Percentiles rank a stretch among this genome's conserved stretches.
Evolutionary conservation across 2,797 vertebrate species (phyloP).

Genomic region (Atherinosoma microstoma): DNA sequence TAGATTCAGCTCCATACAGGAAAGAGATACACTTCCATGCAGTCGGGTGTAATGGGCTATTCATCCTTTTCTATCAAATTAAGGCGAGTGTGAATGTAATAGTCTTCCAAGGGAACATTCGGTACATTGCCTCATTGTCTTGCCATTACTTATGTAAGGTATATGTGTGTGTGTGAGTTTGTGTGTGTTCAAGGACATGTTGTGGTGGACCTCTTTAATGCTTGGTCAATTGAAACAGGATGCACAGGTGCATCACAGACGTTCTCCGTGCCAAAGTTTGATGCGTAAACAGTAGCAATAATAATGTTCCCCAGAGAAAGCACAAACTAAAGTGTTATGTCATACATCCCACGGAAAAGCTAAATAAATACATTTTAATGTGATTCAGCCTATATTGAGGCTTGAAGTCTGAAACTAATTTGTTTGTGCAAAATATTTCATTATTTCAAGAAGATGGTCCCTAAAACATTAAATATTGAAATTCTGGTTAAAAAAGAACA

Average conservation of each 20-base stretch:
- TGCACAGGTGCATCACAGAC: conserved; percentile 34
- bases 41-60: conserved; percentile 13
- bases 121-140: conserved; percentile 30
- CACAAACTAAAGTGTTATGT: conserved; percentile 33
- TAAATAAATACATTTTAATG: too few relatives aligned
- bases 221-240: conserved; percentile 62
- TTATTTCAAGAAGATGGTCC: neutral
- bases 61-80: conserved; percentile 40
- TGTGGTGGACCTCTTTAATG: conserved; percentile 40
- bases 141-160: conserved; percentile 43
- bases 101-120: conserved; percentile 50
- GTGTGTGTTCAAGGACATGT: conserved; percentile 16
- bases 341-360: conserved; percentile 8
- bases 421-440: neutral
- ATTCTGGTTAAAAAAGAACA: too few relatives aligned
- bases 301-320: too few relatives aligned
- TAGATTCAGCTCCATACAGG: conserved; percentile 1
- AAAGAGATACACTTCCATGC: neutral
- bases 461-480: too few relatives aligned
- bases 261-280: conserved; percentile 7
- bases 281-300: too few relatives aligned
- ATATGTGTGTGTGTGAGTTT: conserved; percentile 9
- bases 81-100: conserved; percentile 16
- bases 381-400: too few relatives aligned
- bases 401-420: neutral